Evolutionary conservation across 1,140 invertebrate genomes (phyloP), one percentile per base, ranked within the genome.

Genomic region (Arion vulgaris): DNA sequence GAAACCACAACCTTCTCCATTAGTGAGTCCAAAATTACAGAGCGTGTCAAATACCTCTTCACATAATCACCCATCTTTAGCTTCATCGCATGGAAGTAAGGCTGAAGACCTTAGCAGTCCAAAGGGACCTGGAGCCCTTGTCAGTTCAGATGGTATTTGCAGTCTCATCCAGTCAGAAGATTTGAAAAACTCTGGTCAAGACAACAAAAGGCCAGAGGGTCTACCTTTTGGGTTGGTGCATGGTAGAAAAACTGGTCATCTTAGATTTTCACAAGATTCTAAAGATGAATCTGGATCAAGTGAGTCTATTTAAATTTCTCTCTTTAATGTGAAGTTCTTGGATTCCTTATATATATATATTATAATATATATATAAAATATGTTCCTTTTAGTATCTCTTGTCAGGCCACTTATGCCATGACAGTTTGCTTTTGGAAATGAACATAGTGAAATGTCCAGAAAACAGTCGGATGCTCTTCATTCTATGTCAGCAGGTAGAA

Each of bases 241-340:
- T 5, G 26, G n/a, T 9, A 69, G 82, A 41, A 86, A 86, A 45
- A 77, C 83, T 57, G 66, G 81, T 19, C 84, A 85, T 51, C 41
- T 87, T 0, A 77, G 81, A 66, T 86, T 87, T 74, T 41, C 84
- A 17, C 81, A 85, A 75, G 86, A 87, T 34, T 73, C 75, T 7
- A 88, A 86, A 57, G 83, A 80, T n/a, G 51, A 23, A 5, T 17
- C 74, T 26, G 34, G 13, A 26, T 39, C 76, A 78, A 78, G 76
- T 78, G 34, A 49, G 76, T 28, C 4, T 51, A n/a, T 15, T n/a
- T 57, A 45, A 45, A 45, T 7, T 45, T 15, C 41, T 45, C 15
- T 45, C 41, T 45, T 45, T 45, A 5, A 45, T n/a, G n/a, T n/a
- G n/a, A n/a, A n/a, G n/a, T n/a, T n/a, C n/a, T n/a, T n/a, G n/a